A percentile compares a stretch with the other conserved stretches of the same genome.
Conservation (phyloP, 2,888 invertebrate genomes). For the Acheta domesticus region DNA sequence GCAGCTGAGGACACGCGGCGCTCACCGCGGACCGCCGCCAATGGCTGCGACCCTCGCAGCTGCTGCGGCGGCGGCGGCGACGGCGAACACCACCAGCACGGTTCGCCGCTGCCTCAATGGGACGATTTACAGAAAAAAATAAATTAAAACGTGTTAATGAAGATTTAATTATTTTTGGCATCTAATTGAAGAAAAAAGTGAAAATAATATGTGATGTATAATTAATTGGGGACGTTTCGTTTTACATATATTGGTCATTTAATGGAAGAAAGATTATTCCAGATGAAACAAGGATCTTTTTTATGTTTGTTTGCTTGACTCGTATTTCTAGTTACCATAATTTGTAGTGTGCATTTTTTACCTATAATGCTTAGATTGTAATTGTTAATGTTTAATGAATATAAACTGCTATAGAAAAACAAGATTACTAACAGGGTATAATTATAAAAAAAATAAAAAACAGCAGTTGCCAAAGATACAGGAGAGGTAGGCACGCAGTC, state of each 20-base stretch:
- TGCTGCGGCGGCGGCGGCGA: too few relatives aligned
- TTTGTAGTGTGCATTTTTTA: background rate
- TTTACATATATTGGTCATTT: slow-evolving; percentile 18
- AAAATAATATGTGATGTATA: background rate
- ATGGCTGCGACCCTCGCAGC: too few relatives aligned
- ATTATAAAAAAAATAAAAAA: background rate
- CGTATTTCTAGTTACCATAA: background rate
- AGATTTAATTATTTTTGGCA: slow-evolving; percentile 18
- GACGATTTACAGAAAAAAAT: too few relatives aligned
- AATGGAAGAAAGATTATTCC: background rate
- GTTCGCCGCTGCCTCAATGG: too few relatives aligned
- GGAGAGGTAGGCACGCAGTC: background rate
- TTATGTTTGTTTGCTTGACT: background rate
- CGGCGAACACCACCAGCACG: too few relatives aligned
- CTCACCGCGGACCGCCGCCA: too few relatives aligned
- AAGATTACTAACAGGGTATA: slow-evolving; percentile 11
- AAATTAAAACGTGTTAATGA: background rate
- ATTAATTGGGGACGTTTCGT: background rate
- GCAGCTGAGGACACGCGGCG: too few relatives aligned
- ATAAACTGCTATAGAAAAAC: slow-evolving; percentile 18
- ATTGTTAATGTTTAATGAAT: slow-evolving; percentile 11
- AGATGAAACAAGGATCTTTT: background rate
- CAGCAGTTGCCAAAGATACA: slow-evolving; percentile 2
- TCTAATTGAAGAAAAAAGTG: background rate
- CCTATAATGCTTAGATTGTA: background rate